A percentile compares a stretch with the other conserved stretches of the same genome.
Evolutionary conservation across 1,140 invertebrate species (phyloP).

Genomic region (Leptonema lineaticorne): DNA sequence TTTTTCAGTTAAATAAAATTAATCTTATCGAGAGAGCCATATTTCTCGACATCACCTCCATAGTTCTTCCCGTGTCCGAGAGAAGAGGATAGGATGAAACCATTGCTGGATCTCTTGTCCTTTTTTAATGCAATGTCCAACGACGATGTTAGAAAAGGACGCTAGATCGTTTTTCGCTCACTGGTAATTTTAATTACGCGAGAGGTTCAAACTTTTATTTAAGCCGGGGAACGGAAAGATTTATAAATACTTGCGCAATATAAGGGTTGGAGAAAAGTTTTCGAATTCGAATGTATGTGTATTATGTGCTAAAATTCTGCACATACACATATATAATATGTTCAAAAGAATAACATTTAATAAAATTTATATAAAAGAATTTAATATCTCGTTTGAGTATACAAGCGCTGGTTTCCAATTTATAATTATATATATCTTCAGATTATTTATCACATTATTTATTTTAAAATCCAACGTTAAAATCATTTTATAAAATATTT

Average conservation of each 20-base stretch:
- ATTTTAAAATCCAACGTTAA: too few relatives aligned
- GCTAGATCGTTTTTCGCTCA: not conserved
- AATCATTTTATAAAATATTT: too few relatives aligned
- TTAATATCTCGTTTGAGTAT: too few relatives aligned
- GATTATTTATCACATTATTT: too few relatives aligned
- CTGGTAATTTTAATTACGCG: constrained; percentile 42
- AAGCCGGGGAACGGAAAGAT: constrained; percentile 46
- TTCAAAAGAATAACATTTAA: too few relatives aligned
- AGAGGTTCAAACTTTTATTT: constrained; percentile 43
- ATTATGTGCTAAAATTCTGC: too few relatives aligned
- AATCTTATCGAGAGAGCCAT: constrained; percentile 57
- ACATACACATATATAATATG: too few relatives aligned
- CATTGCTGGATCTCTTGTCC: constrained; percentile 53
- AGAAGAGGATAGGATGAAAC: constrained; percentile 43
- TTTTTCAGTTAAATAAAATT: constrained; percentile 50
- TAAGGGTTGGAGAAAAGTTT: constrained; percentile 48
- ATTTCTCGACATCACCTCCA: constrained; percentile 55
- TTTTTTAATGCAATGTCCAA: not conserved
- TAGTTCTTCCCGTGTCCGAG: constrained; percentile 52
- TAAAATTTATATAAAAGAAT: too few relatives aligned
- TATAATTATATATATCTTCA: too few relatives aligned
- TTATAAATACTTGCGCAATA: constrained; percentile 51
- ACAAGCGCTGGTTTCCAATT: too few relatives aligned
- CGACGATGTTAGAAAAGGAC: not conserved
- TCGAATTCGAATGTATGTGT: constrained; percentile 21